Base-by-base conservation (phyloP, 2,797 vertebrate species). In the Cryptoprocta ferox region DNA sequence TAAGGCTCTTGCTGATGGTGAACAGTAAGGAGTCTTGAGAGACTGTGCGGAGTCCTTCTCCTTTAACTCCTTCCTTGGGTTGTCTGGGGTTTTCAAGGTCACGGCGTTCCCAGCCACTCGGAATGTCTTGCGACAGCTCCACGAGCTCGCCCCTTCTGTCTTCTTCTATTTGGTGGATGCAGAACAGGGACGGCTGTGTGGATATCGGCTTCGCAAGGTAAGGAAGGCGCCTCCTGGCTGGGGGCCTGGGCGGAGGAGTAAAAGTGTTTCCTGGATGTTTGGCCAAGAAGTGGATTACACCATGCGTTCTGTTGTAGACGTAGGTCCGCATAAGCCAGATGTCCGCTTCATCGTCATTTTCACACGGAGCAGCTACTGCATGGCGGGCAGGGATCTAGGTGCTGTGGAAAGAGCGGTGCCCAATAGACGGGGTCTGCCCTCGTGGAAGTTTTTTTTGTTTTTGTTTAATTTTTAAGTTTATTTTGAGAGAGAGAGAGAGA, bases 161-260 rank as follows among this genome's bases (percentile, higher is more conserved):
- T 99, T 99, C 97, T 99, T 99, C 98, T 99, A 99, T 79, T 98
- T 99, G 3, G 99, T 99, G 32, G 99, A 99, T 97, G 98, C 99
- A 0, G 99, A 98, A 83, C 99, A 99, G 97, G 99, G 99, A 82
- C 99, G 97, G 63, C 99, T 99, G 3, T 99, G 99, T n/a, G 99
- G 99, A 37, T 99, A 99, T 95, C 99, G 99, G 66, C 98, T 99
- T 32, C 99, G 99, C 95, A 99, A 99, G 99, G 99, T 99, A 98
- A 85, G 82, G 30, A 56, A 63, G 42, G 14, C 14, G 4, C 6
- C 0, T 35, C 48, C 28, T 39, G 42, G 18, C 50, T 53, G 50
- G 50, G 50, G 50, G 50, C 50, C 15, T 5, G 50, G 50, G 50
- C 5, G 15, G 15, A 16, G n/a, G 5, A 35, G 5, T 24, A 6